These are phyloP conservation scores for Melanostigma gelatinosum DNA, from an alignment of 2,113 vertebrate genomes.

Conservation along the genomic window DNA sequence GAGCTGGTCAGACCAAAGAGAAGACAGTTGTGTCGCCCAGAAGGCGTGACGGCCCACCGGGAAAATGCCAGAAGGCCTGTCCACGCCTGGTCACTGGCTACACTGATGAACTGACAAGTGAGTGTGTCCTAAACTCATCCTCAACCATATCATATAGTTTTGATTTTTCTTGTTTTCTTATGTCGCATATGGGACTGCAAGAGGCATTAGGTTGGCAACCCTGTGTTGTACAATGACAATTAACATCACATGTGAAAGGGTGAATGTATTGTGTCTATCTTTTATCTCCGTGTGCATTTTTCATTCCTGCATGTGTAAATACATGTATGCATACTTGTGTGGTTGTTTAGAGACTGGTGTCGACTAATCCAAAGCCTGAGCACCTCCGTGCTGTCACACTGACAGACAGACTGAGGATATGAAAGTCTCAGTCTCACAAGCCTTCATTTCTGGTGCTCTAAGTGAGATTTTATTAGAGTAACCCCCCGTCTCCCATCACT, in stretches of 20 bases:
- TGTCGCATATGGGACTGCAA: no score
- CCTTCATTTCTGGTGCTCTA: neutral
- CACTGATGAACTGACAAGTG: no score
- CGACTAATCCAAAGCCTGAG: constrained; percentile 32
- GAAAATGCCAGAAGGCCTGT: no score
- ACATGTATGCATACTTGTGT: neutral
- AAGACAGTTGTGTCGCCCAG: no score
- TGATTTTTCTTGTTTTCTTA: no score
- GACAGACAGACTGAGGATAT: constrained; percentile 25
- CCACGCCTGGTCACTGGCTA: no score
- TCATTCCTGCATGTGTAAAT: neutral
- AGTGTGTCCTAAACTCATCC: neutral
- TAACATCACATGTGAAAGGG: no score
- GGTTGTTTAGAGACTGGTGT: constrained; percentile 2
- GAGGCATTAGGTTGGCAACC: no score
- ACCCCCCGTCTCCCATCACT: neutral
- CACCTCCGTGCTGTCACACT: constrained; percentile 12
- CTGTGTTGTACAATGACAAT: no score
- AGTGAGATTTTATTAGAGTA: constrained; percentile 11
- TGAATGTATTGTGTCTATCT: neutral
- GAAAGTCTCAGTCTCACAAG: constrained; percentile 5
- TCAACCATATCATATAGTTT: no score
- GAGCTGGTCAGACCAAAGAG: no score
- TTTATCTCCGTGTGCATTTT: neutral
- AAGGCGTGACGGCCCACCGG: no score